A percentile compares a stretch with the other conserved stretches of the same genome.
phyloP scores from a whole-genome alignment of 2,888 invertebrate genomes.

The Epinotia demarniana region DNA sequence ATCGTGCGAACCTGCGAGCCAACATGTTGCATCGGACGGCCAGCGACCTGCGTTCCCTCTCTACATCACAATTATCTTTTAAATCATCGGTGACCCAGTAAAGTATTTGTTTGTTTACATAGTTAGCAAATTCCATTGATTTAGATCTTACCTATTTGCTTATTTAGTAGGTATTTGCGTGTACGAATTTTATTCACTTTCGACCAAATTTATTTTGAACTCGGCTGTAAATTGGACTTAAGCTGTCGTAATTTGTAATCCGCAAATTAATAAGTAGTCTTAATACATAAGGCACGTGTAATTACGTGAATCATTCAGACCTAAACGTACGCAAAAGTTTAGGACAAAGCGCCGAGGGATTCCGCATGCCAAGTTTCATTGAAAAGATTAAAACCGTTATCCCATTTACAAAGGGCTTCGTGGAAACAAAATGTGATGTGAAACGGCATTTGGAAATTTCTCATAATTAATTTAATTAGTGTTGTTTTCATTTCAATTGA shows the following conservation, averaged over 20 bases:
- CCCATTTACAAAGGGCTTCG: constrained; percentile 13
- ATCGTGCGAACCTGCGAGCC: too few relatives aligned
- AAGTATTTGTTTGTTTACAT: too few relatives aligned
- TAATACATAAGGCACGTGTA: constrained; percentile 12
- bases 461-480: background rate
- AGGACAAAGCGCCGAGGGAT: constrained; percentile 13
- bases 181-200: background rate
- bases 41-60: too few relatives aligned
- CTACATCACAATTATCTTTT: too few relatives aligned
- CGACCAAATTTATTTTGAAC: background rate
- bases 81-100: too few relatives aligned
- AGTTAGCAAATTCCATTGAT: too few relatives aligned
- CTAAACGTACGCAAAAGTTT: constrained; percentile 17
- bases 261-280: constrained; percentile 13
- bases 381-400: constrained; percentile 32
- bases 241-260: background rate
- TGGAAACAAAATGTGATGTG: background rate
- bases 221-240: background rate
- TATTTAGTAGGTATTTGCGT: too few relatives aligned
- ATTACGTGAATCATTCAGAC: constrained; percentile 19
- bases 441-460: background rate
- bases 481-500: background rate
- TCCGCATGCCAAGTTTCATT: constrained; percentile 15
- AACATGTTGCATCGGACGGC: too few relatives aligned
- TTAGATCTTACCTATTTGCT: too few relatives aligned